A percentile compares a stretch with the other conserved stretches of the same genome.
Conservation (phyloP, 2,888 invertebrate genomes). For the Leucophenga maculata region DNA sequence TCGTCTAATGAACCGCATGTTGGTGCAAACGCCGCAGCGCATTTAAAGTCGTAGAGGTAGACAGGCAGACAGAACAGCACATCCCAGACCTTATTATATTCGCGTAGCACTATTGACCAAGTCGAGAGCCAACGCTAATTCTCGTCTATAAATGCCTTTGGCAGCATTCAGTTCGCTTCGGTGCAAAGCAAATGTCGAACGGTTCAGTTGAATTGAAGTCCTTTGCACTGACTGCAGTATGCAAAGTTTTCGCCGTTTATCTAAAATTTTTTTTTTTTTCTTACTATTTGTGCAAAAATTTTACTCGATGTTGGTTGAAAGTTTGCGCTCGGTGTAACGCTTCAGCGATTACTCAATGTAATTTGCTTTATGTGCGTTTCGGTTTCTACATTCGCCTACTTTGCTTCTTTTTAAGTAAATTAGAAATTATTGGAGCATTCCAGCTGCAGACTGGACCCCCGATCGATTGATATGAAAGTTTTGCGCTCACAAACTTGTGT, state of each 20-base stretch:
- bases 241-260: too few relatives aligned
- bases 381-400: constrained; percentile 7
- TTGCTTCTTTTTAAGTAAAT: constrained; percentile 56
- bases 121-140: too few relatives aligned
- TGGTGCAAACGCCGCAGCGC: constrained; percentile 43
- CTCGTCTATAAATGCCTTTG: constrained; percentile 1
- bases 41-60: constrained; percentile 22
- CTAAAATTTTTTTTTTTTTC: constrained; percentile 23
- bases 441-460: constrained; percentile 23
- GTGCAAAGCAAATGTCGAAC: background rate
- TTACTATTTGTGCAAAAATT: constrained; percentile 41
- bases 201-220: background rate
- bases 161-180: constrained; percentile 1
- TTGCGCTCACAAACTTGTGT: constrained; percentile 39
- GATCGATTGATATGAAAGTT: constrained; percentile 32
- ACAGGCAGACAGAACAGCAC: too few relatives aligned
- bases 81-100: too few relatives aligned
- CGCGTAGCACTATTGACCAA: too few relatives aligned
- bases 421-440: constrained; percentile 60
- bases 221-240: background rate
- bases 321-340: constrained; percentile 38
- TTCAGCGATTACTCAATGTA: constrained; percentile 48
- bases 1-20: constrained; percentile 66
- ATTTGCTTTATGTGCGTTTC: constrained; percentile 53
- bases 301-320: constrained; percentile 27